phyloP scores from a whole-genome alignment of 2,888 invertebrate genomes.

The Ephialtes manifestator region DNA sequence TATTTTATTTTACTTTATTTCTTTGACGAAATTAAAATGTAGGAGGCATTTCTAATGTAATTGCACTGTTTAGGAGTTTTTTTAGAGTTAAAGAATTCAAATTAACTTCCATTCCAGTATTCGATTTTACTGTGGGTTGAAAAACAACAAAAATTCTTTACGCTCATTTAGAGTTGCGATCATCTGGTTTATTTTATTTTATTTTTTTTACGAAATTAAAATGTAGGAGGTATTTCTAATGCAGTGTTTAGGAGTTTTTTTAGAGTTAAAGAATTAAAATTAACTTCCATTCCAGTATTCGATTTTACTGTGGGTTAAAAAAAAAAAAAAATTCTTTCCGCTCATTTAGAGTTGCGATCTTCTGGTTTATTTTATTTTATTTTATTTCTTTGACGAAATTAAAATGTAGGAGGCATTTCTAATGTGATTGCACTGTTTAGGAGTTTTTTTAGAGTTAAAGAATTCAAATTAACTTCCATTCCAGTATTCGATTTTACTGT shows the following conservation, averaged over 20 bases:
- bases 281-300: slow-evolving; percentile 91
- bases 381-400: background rate
- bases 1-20: background rate
- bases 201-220: background rate
- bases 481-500: slow-evolving; percentile 92
- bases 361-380: background rate
- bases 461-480: slow-evolving; percentile 87
- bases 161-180: background rate
- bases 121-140: slow-evolving; percentile 91
- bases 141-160: background rate
- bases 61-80: too few species aligned
- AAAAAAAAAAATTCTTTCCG: background rate
- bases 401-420: too few species aligned
- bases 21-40: background rate
- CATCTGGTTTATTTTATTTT: background rate
- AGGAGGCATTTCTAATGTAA: too few species aligned
- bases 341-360: background rate
- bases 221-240: too few species aligned
- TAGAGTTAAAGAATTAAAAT: too few species aligned
- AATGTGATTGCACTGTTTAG: too few species aligned
- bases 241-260: too few species aligned
- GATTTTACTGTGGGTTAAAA: slow-evolving; percentile 90
- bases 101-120: slow-evolving; percentile 90
- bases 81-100: too few species aligned
- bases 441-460: too few species aligned